Evolutionary conservation across 2,797 vertebrate species (phyloP).

Genomic region (Cirrhinus mrigala): DNA sequence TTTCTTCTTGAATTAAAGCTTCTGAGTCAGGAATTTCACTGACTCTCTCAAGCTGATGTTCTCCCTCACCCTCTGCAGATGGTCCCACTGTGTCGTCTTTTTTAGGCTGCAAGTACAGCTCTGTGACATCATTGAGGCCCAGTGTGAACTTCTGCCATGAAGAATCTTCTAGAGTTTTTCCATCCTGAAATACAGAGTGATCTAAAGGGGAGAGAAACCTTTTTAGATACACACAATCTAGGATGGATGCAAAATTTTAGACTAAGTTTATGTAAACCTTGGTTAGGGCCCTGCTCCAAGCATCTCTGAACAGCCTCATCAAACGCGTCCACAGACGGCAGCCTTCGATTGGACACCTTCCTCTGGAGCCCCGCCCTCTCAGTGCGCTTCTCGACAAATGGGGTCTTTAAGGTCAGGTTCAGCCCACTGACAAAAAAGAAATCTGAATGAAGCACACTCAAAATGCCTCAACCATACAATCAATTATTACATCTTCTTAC

Average conservation of each 20-base stretch:
- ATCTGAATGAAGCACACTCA: not conserved
- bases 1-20: not conserved
- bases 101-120: slow-evolving; percentile 68
- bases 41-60: not conserved
- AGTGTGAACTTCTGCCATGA: slow-evolving; percentile 71
- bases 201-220: slow-evolving; percentile 40
- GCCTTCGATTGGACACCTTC: slow-evolving; percentile 65
- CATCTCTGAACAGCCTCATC: slow-evolving; percentile 70
- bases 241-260: not conserved
- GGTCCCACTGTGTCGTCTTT: not conserved
- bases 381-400: slow-evolving; percentile 65
- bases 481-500: not conserved
- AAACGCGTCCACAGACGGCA: slow-evolving; percentile 75
- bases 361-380: slow-evolving; percentile 73
- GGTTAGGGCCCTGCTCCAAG: slow-evolving; percentile 56
- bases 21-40: slow-evolving; percentile 16
- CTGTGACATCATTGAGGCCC: slow-evolving; percentile 70
- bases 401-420: slow-evolving; percentile 77
- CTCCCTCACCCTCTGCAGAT: not conserved
- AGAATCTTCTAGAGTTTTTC: slow-evolving; percentile 49
- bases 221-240: not conserved
- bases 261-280: slow-evolving; percentile 44
- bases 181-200: slow-evolving; percentile 37
- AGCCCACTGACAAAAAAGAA: slow-evolving; percentile 68
- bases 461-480: not conserved